A percentile compares a stretch with the other conserved stretches of the same genome.
Evolutionary conservation across 2,113 vertebrate genomes (phyloP).

Genomic region (Phaethornis superciliosus): DNA sequence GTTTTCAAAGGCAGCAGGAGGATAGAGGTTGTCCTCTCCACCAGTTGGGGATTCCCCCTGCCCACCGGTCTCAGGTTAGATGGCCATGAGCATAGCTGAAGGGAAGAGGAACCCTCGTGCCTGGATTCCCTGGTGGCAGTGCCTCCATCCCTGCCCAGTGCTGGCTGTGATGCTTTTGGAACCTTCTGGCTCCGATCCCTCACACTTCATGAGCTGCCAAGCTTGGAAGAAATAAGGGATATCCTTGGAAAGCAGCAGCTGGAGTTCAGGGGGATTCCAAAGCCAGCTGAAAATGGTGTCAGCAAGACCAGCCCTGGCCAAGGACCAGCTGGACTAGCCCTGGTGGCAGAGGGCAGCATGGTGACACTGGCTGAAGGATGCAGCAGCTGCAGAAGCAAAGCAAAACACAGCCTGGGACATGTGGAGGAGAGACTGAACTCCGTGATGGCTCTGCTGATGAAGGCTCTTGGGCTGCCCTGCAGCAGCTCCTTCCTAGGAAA

Average conservation of each 20-base stretch:
- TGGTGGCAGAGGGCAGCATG: background rate
- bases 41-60: background rate
- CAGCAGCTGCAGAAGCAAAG: background rate
- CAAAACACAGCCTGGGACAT: background rate
- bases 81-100: background rate
- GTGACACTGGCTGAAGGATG: background rate
- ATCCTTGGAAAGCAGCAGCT: slow-evolving; percentile 18
- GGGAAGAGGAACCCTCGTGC: background rate
- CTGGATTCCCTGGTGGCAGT: background rate
- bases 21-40: background rate
- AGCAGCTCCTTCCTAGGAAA: background rate
- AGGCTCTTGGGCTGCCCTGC: background rate
- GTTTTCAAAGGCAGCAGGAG: background rate
- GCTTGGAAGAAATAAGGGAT: background rate
- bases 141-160: background rate
- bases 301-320: background rate
- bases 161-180: background rate
- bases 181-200: background rate
- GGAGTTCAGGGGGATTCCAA: slow-evolving; percentile 8
- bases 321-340: background rate
- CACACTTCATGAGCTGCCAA: background rate
- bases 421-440: background rate
- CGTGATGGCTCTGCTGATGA: background rate
- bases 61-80: background rate
- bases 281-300: background rate